A percentile compares a stretch with the other conserved stretches of the same genome.
Evolutionary conservation across 2,888 invertebrate species (phyloP).

Genomic region (Drosophila lacicola): DNA sequence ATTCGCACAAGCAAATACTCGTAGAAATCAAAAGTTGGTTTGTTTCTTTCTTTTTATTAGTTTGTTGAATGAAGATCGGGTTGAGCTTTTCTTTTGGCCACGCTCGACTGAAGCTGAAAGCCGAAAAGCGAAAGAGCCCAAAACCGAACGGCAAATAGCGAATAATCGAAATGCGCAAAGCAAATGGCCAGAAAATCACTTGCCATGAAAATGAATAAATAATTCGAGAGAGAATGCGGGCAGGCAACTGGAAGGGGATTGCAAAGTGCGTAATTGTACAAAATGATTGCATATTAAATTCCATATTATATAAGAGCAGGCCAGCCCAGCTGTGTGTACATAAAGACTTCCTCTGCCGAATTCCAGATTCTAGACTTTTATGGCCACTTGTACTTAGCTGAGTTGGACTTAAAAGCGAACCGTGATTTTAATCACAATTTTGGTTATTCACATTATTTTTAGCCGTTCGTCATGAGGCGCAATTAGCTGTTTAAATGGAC

Average conservation of each 20-base stretch:
- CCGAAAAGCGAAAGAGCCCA: constrained; percentile 39
- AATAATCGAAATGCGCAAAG: constrained; percentile 40
- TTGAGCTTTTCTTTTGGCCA: constrained; percentile 49
- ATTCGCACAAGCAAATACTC: constrained; percentile 32
- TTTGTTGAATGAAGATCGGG: constrained; percentile 16
- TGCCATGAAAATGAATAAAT: constrained; percentile 50
- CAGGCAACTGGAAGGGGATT: background rate
- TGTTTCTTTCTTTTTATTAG: constrained; percentile 1
- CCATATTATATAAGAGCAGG: constrained; percentile 18
- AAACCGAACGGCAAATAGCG: constrained; percentile 19
- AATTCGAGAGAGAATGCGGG: constrained; percentile 26
- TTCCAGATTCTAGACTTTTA: constrained; percentile 1
- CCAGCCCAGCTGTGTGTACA: background rate
- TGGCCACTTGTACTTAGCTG: background rate
- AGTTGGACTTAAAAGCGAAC: constrained; percentile 1
- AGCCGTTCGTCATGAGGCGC: constrained; percentile 46
- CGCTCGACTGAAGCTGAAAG: constrained; percentile 49
- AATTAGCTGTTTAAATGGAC: constrained; percentile 51
- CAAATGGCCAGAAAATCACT: constrained; percentile 40
- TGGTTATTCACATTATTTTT: constrained; percentile 17
- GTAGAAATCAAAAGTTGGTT: constrained; percentile 53
- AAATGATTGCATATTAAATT: constrained; percentile 15
- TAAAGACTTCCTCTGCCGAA: constrained; percentile 15
- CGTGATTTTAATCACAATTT: constrained; percentile 27
- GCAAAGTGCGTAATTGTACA: constrained; percentile 43